phyloP scores from a whole-genome alignment of 1,140 invertebrate genomes.

The Cotesia glomerata region DNA sequence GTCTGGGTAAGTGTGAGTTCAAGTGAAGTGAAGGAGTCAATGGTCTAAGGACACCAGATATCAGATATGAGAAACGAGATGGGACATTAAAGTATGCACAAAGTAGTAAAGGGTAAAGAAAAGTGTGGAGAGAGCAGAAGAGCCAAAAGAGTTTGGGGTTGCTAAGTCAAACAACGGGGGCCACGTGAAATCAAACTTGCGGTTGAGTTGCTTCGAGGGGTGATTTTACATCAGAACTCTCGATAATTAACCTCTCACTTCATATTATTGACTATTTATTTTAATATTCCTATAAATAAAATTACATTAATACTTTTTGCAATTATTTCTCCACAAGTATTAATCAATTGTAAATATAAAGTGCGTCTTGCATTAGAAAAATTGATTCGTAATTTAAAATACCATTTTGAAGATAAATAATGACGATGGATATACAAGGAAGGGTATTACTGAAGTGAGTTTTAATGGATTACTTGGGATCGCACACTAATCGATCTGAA shows the following conservation, averaged over 20 bases:
- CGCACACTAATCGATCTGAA: background rate
- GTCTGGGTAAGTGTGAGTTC: background rate
- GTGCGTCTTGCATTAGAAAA: no score
- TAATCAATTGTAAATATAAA: no score
- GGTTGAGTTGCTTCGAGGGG: conserved; percentile 11
- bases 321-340: no score
- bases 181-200: conserved; percentile 19
- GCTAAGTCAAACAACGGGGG: conserved; percentile 6
- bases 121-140: background rate
- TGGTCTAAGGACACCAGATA: background rate
- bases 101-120: background rate
- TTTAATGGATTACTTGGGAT: no score
- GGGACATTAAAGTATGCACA: background rate
- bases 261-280: no score
- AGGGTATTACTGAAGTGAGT: no score
- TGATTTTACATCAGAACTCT: background rate
- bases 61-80: background rate
- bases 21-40: conserved; percentile 1
- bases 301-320: no score
- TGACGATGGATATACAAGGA: no score
- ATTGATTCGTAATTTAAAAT: no score
- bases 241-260: no score
- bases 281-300: no score
- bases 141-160: background rate
- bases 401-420: no score